phyloP scores from a whole-genome alignment of 2,113 vertebrate species.

The Tragulus kanchil region DNA sequence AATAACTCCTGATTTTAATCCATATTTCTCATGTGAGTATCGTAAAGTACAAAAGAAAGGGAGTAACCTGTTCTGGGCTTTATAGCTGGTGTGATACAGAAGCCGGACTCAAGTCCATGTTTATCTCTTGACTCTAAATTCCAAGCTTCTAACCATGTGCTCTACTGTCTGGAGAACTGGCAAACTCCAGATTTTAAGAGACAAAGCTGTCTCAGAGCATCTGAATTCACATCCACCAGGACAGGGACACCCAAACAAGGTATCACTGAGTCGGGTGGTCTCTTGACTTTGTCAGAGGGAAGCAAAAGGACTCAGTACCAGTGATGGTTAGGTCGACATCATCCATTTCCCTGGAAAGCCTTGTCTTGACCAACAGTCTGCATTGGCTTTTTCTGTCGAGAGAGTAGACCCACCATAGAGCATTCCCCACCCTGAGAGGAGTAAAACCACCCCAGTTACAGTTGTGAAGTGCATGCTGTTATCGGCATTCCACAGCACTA shows the following conservation, averaged over 20 bases:
- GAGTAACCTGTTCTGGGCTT: background rate
- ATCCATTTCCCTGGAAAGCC: background rate
- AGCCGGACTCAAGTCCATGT: background rate
- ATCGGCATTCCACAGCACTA: background rate
- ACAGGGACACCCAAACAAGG: background rate
- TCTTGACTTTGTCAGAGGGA: background rate
- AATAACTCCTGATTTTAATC: background rate
- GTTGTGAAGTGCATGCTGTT: background rate
- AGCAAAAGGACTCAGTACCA: background rate
- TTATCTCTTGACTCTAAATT: background rate
- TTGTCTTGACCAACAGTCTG: background rate
- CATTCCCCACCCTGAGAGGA: background rate
- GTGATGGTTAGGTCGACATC: background rate
- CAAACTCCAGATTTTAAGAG: background rate
- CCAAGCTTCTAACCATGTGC: background rate
- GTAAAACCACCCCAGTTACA: background rate
- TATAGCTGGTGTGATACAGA: background rate
- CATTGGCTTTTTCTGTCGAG: background rate
- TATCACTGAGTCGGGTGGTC: background rate
- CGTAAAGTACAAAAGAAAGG: background rate
- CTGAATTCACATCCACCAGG: background rate
- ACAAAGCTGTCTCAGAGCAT: background rate
- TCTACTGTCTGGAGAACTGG: background rate
- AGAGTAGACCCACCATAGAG: background rate
- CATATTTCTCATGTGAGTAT: background rate